Percentiles rank a stretch among this genome's conserved stretches.
These are phyloP conservation scores for Petrophora chlorosata DNA, from an alignment of 2,888 invertebrate genomes.

Conservation along the genomic window DNA sequence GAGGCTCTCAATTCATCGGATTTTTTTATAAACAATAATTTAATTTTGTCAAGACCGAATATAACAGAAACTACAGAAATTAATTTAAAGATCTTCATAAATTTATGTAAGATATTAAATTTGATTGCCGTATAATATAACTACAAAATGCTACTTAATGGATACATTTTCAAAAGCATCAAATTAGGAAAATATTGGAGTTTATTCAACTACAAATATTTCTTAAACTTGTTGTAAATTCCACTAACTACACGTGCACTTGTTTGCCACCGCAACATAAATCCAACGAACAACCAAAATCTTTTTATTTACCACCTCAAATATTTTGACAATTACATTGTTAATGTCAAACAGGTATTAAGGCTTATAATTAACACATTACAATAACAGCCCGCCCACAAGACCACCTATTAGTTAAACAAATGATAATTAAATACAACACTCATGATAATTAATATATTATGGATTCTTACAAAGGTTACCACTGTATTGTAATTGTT, in stretches of 20 bases:
- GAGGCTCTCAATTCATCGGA: too few species aligned
- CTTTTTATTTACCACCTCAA: conserved; percentile 2
- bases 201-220: neutral
- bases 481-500: conserved; percentile 44
- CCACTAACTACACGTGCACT: neutral
- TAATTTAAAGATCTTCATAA: too few species aligned
- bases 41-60: too few species aligned
- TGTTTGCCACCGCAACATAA: neutral
- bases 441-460: conserved; percentile 57
- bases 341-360: conserved; percentile 18
- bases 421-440: conserved; percentile 61
- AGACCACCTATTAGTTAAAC: conserved; percentile 54
- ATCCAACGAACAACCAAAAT: neutral
- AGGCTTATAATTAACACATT: conserved; percentile 43
- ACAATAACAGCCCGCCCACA: conserved; percentile 50
- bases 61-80: too few species aligned
- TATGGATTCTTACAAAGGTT: conserved; percentile 51
- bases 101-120: too few species aligned
- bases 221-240: too few species aligned
- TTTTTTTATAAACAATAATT: too few species aligned
- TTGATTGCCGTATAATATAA: too few species aligned
- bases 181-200: too few species aligned
- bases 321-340: conserved; percentile 22
- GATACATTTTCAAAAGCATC: too few species aligned
- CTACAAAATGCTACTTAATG: too few species aligned